Conservation (phyloP, 2,888 invertebrate species). For the Pachliopta kotzebuea region DNA sequence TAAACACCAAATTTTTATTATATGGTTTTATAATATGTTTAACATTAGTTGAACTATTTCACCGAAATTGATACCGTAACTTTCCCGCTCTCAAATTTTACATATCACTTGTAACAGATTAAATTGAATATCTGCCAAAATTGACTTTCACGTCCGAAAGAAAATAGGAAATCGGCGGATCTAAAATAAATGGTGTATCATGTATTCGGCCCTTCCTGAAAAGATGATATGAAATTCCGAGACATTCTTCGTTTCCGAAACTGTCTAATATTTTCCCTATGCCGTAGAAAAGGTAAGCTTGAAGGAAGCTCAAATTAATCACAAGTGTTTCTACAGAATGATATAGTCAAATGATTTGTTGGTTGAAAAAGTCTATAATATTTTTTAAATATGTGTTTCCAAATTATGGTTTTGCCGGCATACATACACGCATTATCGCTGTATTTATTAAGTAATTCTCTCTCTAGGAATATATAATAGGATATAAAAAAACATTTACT, state of each 20-base stretch:
- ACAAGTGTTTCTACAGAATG: neutral
- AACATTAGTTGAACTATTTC: too few species aligned
- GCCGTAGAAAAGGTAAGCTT: neutral
- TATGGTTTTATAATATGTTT: too few species aligned
- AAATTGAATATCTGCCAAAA: conserved; percentile 2
- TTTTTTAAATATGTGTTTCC: too few species aligned
- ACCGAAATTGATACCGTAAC: too few species aligned
- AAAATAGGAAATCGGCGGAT: neutral
- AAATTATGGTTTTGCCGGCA: too few species aligned
- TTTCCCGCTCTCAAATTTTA: neutral
- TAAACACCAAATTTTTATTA: too few species aligned
- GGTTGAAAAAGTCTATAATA: too few species aligned
- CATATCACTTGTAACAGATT: conserved; percentile 1
- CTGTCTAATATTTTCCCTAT: neutral
- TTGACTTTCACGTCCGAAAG: neutral
- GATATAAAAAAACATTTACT: too few species aligned
- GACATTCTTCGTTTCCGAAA: neutral
- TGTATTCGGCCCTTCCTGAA: neutral
- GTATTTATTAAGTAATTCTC: too few species aligned
- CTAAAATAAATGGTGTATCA: conserved; percentile 1
- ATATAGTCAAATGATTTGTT: neutral
- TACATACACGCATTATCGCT: too few species aligned
- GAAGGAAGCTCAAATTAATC: neutral
- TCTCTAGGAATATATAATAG: too few species aligned
- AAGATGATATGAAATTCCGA: neutral